Evolutionary conservation across 2,113 vertebrate genomes (phyloP), one percentile per base, ranked within the genome.

Genomic region (Embiotoca jacksoni): DNA sequence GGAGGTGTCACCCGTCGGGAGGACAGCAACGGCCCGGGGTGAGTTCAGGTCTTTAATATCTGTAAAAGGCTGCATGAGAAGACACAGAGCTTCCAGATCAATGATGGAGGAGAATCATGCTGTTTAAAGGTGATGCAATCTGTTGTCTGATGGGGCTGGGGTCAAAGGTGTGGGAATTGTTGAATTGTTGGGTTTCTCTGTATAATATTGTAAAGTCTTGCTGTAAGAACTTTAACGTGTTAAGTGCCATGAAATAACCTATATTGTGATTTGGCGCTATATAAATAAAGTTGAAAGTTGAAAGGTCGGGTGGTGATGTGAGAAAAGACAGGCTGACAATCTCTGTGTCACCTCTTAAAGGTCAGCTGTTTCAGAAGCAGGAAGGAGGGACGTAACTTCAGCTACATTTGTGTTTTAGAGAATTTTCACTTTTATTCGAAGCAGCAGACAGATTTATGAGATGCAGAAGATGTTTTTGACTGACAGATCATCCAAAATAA

Each of bases 21-120:
- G 82, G 96, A 99, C 91, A 97, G 97, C 92, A 98, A 95, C 47
- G 98, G 97, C 73, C 97, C 97, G 0, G 98, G 98, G 98, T 99
- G 92, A 95, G 96, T 69, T 62, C 30, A 7, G 0, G 5, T 64
- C 10, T 33, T 15, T 53, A 57, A 66, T 69, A 37, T 67, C 37
- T 53, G 55, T 2, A 54, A 32, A 39, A 64, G 35, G 1, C 52
- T 53, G 23, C 53, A 61, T 15, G 0, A 65, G 53, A 46, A 37
- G 41, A 47, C 3, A 7, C 58, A 0, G 3, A 35, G n/a, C 7
- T 55, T 68, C 41, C 55, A n/a, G 53, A 60, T 78, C 72, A 33
- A 2, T 59, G 61, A 57, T n/a, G 64, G 36, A 2, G 41, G 44
- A 58, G 69, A 52, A 31, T 2, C 56, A 55, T n/a, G 35, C 65